These are phyloP conservation scores for Hippopotamyrus pictus DNA, from an alignment of 2,797 vertebrate genomes.

Conservation along the genomic window DNA sequence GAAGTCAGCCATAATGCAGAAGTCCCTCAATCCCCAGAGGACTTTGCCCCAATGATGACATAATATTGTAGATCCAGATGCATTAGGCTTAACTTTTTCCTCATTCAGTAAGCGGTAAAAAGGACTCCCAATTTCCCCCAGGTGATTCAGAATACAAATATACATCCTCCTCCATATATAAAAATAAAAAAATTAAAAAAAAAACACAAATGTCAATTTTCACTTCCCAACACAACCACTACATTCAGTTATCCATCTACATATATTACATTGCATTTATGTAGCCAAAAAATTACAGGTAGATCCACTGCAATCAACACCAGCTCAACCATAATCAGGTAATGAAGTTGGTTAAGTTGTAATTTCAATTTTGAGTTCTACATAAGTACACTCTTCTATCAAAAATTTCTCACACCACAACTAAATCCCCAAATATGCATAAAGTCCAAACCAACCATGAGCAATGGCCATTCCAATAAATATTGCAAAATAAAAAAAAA, in stretches of 20 bases:
- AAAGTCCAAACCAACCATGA: constrained; percentile 1
- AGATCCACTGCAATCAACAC: background rate
- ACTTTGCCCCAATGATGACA: background rate
- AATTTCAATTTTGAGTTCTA: background rate
- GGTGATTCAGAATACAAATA: background rate
- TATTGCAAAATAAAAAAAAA: background rate
- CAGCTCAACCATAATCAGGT: background rate
- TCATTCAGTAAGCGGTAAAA: background rate
- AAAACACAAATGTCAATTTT: background rate
- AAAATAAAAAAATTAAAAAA: background rate
- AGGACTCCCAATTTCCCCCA: background rate
- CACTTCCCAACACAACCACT: background rate
- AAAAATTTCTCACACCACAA: background rate
- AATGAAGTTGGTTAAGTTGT: background rate
- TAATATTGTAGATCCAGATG: constrained; percentile 3
- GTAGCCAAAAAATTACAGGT: background rate
- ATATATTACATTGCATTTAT: background rate
- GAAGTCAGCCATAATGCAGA: constrained; percentile 2
- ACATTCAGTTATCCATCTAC: background rate
- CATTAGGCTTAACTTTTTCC: constrained; percentile 1
- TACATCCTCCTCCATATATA: background rate
- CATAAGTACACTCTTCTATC: background rate
- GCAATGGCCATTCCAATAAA: background rate
- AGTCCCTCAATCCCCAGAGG: constrained; percentile 3
- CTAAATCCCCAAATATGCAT: background rate